A percentile compares a stretch with the other conserved stretches of the same genome.
These are phyloP conservation scores for Drosophila mercatorum DNA, from an alignment of 2,888 invertebrate genomes.

Conservation along the genomic window DNA sequence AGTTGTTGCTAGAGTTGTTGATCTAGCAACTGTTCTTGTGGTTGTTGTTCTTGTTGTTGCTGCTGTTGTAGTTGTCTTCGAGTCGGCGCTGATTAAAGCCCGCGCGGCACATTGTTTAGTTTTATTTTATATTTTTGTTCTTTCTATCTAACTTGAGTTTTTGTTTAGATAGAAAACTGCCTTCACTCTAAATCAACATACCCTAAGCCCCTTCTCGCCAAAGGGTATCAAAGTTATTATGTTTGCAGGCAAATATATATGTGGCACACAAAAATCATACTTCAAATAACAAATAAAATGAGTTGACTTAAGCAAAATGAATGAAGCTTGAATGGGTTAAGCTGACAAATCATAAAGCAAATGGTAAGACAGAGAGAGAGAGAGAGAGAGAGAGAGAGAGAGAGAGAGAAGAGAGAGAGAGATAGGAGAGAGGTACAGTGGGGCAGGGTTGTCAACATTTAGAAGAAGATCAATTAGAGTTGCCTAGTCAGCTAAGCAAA, in stretches of 20 bases:
- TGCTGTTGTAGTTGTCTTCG: conserved; percentile 35
- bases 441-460: background rate
- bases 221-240: background rate
- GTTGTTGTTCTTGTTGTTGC: conserved; percentile 17
- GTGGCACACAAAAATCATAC: background rate
- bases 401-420: too few species aligned
- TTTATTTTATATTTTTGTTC: conserved; percentile 54
- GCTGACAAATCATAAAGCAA: background rate
- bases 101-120: conserved; percentile 69
- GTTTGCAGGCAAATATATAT: background rate
- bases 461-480: background rate
- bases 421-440: too few species aligned
- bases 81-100: conserved; percentile 73
- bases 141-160: conserved; percentile 34
- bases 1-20: conserved; percentile 68
- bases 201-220: background rate
- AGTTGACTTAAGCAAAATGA: background rate
- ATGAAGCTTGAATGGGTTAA: background rate
- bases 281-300: background rate
- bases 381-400: background rate
- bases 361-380: background rate
- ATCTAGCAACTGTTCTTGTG: conserved; percentile 41
- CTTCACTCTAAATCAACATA: conserved; percentile 15
- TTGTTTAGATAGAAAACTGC: conserved; percentile 68
- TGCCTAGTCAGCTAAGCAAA: too few species aligned